Percentiles rank a stretch among this genome's conserved stretches.
Conservation (phyloP, 1,140 invertebrate genomes). For the Aleiodes sp. region DNA sequence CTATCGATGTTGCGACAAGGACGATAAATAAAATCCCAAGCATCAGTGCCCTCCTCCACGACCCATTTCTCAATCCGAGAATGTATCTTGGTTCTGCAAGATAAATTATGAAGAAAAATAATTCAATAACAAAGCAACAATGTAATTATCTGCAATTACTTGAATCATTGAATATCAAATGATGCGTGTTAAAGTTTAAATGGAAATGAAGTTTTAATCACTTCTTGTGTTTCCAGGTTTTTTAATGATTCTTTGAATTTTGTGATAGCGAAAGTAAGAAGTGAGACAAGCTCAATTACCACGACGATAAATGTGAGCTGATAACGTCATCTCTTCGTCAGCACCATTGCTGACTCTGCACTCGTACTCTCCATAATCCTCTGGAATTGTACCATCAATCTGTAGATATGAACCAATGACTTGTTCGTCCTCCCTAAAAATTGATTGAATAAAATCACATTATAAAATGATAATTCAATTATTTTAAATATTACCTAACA, state of each 20-base stretch:
- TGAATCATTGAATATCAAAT: conserved; percentile 1
- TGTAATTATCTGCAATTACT: not conserved
- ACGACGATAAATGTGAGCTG: conserved; percentile 59
- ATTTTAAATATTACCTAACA: not conserved
- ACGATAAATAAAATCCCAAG: conserved; percentile 54
- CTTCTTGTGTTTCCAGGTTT: conserved; percentile 25
- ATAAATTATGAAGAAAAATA: conserved; percentile 15
- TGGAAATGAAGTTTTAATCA: not conserved
- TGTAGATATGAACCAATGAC: conserved; percentile 76
- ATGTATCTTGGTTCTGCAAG: conserved; percentile 56
- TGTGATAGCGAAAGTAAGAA: conserved; percentile 13
- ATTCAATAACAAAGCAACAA: not conserved
- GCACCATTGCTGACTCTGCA: conserved; percentile 69
- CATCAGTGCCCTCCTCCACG: conserved; percentile 58
- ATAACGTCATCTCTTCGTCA: conserved; percentile 61
- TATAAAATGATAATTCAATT: conserved; percentile 15
- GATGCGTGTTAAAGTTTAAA: not conserved
- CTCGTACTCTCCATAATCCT: conserved; percentile 76
- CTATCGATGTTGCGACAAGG: conserved; percentile 51
- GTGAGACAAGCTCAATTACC: conserved; percentile 47
- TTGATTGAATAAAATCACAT: conserved; percentile 23
- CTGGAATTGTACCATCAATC: conserved; percentile 68
- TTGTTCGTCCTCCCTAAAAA: conserved; percentile 72
- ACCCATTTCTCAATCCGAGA: conserved; percentile 54
- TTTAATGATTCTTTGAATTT: conserved; percentile 10